Evolutionary conservation across 2,113 vertebrate genomes (phyloP).

Genomic region (Rallus limicola): DNA sequence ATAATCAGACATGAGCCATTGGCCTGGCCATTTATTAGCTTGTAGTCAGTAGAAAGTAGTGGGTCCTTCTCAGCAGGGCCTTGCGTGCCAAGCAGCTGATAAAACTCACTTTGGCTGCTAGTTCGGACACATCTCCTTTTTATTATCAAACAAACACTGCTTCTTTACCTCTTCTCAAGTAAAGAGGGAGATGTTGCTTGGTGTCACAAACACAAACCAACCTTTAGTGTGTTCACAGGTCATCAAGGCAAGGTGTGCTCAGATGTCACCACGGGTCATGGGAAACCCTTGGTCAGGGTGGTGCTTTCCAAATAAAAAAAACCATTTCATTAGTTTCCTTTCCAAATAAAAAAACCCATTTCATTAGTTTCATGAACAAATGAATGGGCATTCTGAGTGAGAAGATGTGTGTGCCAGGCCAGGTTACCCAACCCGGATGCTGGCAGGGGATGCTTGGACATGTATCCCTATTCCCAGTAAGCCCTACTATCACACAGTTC

Average conservation of each 20-base stretch:
- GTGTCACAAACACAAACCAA: not conserved
- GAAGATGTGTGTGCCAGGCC: not conserved
- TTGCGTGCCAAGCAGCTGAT: not conserved
- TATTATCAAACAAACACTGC: not conserved
- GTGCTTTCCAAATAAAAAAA: not conserved
- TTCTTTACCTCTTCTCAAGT: not conserved
- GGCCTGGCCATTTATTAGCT: not conserved
- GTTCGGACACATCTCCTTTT: not conserved
- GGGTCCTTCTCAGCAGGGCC: not conserved
- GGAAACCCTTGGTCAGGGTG: not conserved
- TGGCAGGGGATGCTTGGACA: not conserved
- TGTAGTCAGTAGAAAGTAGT: not conserved
- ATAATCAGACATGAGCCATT: not conserved
- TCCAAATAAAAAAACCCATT: not conserved
- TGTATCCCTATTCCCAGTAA: not conserved
- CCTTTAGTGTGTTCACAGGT: not conserved
- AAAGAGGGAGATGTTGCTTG: not conserved
- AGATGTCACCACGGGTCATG: not conserved
- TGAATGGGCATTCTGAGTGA: not conserved
- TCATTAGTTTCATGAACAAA: not conserved
- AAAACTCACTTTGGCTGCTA: not conserved
- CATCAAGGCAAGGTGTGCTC: not conserved
- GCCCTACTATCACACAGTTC: not conserved
- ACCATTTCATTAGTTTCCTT: not conserved
- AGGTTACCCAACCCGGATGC: accelerated